phyloP scores from a whole-genome alignment of 2,113 vertebrate genomes.

The Bos indicus region DNA sequence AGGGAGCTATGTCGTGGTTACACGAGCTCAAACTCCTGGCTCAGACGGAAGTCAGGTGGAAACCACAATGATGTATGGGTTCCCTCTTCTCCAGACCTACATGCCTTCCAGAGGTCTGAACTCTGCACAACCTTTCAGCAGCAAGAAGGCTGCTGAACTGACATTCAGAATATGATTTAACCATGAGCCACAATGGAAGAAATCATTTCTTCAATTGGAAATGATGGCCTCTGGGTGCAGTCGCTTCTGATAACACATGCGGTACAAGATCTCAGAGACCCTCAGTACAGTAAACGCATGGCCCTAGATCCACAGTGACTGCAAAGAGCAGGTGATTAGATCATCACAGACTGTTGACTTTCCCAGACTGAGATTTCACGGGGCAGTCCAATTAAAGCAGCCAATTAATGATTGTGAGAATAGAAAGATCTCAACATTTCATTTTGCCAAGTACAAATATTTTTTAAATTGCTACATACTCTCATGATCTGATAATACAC shows the following conservation, averaged over 20 bases:
- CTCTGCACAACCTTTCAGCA: not conserved
- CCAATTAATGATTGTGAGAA: not conserved
- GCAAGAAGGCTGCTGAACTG: conserved; percentile 14
- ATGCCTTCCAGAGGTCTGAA: conserved; percentile 4
- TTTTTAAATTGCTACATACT: not conserved
- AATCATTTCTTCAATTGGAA: conserved; percentile 72
- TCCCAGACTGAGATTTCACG: not conserved
- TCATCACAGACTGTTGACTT: not conserved
- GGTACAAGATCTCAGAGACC: conserved; percentile 10
- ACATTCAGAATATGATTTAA: conserved; percentile 59
- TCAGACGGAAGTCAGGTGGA: not conserved
- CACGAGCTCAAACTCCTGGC: not conserved
- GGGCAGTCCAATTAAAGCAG: not conserved
- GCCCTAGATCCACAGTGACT: not conserved
- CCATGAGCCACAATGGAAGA: conserved; percentile 47
- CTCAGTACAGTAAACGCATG: not conserved
- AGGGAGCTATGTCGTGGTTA: not conserved
- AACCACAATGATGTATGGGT: not conserved
- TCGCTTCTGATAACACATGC: not conserved
- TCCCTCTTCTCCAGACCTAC: not conserved
- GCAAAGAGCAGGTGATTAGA: not conserved
- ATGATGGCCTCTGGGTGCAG: conserved; percentile 43
- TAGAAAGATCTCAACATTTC: not conserved
- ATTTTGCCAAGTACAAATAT: not conserved
- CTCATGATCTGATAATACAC: not conserved